Base-by-base conservation (phyloP, 1,140 invertebrate genomes). In the Heterodera schachtii region DNA sequence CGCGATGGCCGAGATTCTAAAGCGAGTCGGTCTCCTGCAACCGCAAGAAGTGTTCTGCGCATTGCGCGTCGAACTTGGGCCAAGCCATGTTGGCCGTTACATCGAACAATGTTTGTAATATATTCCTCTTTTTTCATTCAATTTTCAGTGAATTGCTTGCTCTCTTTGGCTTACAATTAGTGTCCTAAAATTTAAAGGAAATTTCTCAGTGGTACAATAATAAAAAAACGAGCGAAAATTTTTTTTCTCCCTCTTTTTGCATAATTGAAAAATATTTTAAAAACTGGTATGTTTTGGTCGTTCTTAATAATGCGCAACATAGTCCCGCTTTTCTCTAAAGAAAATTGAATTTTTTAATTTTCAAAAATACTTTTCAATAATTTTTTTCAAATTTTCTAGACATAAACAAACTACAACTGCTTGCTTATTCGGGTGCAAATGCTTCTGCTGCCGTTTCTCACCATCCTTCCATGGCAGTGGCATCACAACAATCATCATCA, bases 1-100 rank as follows among this genome's bases (percentile, higher is more conserved):
- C n/a, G 75, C 81, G 43, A 84, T 85, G 86, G 44, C 46, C 57
- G 57, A 64, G 31, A 60, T 85, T 19, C 66, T 85, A 21, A n/a
- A 75, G 5, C 52, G 21, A n/a, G 69, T 85, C 52, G 84, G 84
- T 9, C 74, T 86, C 44, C 3, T 82, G n/a, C 80, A 87, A 52
- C 84, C 84, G 44, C 84, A 85, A 70, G 80, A 81, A 71, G 77
- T 81, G 49, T 76, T 85, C 43, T 43, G 43, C 60, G 66, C 44
- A 43, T 31, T 85, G 31, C 78, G 84, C 41, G 66, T 79, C 16
- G 66, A 66, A 66, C 57, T 85, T 5, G 64, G 69, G 7, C 70
- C 85, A 11, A n/a, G 60, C 1, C 57, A 8, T 8, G 64, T 84
- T 1, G 84, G 81, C 8, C 31, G 71, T n/a, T 43, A 31, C 47